Evolutionary conservation across 2,888 invertebrate genomes (phyloP).

Genomic region (Pristionchus mayeri): DNA sequence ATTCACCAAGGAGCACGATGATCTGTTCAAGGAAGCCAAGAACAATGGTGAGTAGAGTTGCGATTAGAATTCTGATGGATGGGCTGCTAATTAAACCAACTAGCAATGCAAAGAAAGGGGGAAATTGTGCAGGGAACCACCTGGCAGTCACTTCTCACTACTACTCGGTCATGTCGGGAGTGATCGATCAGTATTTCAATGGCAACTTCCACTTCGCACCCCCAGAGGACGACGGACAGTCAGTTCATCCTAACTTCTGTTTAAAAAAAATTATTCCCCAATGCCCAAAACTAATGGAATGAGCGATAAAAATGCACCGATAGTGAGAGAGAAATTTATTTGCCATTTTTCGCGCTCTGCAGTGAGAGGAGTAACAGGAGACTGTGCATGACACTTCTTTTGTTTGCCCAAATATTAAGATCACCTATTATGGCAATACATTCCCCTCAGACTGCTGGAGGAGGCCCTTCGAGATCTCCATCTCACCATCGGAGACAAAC

Average conservation of each 20-base stretch:
- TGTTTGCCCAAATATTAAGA: not conserved
- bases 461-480: slow-evolving; percentile 52
- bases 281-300: no score
- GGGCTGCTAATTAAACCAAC: no score
- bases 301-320: no score
- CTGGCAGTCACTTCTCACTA: slow-evolving; percentile 73
- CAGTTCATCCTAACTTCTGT: no score
- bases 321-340: no score
- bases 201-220: slow-evolving; percentile 75
- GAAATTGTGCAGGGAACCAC: slow-evolving; percentile 59
- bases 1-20: slow-evolving; percentile 69
- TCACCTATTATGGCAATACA: not conserved
- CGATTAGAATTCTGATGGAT: not conserved
- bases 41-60: slow-evolving; percentile 45
- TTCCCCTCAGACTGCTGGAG: slow-evolving; percentile 10
- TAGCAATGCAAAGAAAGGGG: no score
- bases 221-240: slow-evolving; percentile 61
- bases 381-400: not conserved
- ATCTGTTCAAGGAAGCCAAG: slow-evolving; percentile 69
- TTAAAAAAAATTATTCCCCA: no score
- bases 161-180: slow-evolving; percentile 75
- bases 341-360: no score
- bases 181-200: slow-evolving; percentile 75
- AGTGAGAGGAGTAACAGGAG: no score
- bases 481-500: slow-evolving; percentile 62